These are phyloP conservation scores for Lepidothrix coronata DNA, from an alignment of 2,113 vertebrate species.

Conservation along the genomic window DNA sequence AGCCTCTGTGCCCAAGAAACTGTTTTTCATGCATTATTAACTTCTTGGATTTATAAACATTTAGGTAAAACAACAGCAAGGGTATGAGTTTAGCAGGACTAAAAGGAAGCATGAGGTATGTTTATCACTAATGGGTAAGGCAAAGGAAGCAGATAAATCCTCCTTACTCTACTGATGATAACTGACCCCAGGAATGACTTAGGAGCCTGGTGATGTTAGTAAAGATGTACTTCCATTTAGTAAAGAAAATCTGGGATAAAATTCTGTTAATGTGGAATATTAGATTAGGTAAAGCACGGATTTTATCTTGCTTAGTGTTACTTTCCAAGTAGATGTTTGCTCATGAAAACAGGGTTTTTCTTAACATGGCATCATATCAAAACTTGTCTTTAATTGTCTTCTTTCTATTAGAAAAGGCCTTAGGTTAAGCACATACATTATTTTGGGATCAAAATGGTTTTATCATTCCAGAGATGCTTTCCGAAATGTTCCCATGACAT, in stretches of 20 bases:
- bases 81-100: background rate
- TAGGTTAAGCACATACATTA: background rate
- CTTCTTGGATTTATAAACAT: background rate
- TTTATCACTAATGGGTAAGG: background rate
- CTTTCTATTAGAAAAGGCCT: background rate
- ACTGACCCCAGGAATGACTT: accelerated
- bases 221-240: background rate
- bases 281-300: background rate
- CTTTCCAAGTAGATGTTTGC: background rate
- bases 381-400: background rate
- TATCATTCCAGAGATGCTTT: conserved; percentile 62
- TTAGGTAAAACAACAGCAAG: background rate
- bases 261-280: background rate
- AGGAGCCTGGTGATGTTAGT: background rate
- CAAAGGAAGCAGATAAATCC: background rate
- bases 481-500: conserved; percentile 47
- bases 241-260: background rate
- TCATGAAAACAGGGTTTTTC: background rate
- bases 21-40: background rate
- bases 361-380: background rate
- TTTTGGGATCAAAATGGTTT: conserved; percentile 15
- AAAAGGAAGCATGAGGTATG: background rate
- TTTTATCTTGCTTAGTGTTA: background rate
- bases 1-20: background rate
- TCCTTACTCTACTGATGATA: background rate